These are phyloP conservation scores for Caenorhabditis remanei DNA, from an alignment of 1,140 invertebrate species.

Conservation along the genomic window DNA sequence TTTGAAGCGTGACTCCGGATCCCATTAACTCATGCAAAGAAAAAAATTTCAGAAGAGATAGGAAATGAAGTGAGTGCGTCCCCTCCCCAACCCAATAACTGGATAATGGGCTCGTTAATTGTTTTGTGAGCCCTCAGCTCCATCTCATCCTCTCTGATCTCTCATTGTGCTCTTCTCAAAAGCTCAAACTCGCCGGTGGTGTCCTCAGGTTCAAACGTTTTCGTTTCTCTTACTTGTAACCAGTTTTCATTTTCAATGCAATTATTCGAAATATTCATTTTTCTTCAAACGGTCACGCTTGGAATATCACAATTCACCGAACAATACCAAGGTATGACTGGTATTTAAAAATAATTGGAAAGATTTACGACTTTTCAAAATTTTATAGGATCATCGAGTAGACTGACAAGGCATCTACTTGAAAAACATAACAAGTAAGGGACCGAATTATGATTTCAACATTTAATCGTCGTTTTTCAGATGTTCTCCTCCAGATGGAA, in stretches of 20 bases:
- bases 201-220: conserved; percentile 14
- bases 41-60: conserved; percentile 27
- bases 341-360: not conserved
- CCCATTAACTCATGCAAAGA: not conserved
- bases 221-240: not conserved
- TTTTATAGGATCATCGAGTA: conserved; percentile 51
- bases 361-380: not conserved
- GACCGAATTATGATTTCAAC: not conserved
- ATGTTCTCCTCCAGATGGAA: conserved; percentile 67
- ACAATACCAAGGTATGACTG: conserved; percentile 48
- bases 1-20: not conserved
- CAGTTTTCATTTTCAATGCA: conserved; percentile 1
- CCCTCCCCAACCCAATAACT: conserved; percentile 38
- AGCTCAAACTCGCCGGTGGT: not conserved
- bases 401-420: conserved; percentile 64
- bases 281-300: conserved; percentile 16
- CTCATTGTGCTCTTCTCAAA: conserved; percentile 35
- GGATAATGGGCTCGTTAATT: conserved; percentile 54
- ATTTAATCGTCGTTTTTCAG: conserved; percentile 10
- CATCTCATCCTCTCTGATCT: conserved; percentile 17
- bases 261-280: not conserved
- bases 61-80: conserved; percentile 35
- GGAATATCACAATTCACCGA: conserved; percentile 1
- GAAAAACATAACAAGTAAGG: conserved; percentile 64
- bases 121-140: conserved; percentile 33